phyloP scores from a whole-genome alignment of 2,888 invertebrate genomes.

The Calameuta pallipes region DNA sequence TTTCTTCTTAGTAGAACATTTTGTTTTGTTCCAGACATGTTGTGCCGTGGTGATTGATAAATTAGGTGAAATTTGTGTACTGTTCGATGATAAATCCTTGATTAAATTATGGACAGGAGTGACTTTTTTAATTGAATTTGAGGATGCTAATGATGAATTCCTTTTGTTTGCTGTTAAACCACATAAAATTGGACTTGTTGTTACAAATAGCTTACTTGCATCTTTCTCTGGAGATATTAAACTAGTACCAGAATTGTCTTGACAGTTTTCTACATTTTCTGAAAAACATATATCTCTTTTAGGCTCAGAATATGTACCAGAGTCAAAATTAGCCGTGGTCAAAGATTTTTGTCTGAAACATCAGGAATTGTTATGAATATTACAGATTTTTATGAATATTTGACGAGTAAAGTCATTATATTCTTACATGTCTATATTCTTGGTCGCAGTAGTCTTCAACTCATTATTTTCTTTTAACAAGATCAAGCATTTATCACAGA shows the following conservation, averaged over 20 bases:
- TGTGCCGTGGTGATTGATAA: neutral
- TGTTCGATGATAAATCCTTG: neutral
- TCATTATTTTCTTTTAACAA: neutral
- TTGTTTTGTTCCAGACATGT: neutral
- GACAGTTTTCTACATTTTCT: neutral
- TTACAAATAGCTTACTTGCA: neutral
- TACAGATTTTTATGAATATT: constrained; percentile 15
- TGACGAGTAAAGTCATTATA: neutral
- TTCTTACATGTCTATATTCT: neutral
- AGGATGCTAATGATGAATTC: neutral
- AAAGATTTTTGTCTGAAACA: neutral
- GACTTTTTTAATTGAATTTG: neutral
- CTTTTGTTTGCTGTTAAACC: neutral
- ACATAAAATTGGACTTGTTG: neutral
- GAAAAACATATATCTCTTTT: neutral
- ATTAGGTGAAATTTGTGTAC: neutral
- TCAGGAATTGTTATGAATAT: constrained; percentile 15
- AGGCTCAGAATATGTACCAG: neutral
- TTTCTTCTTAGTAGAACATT: constrained; percentile 21
- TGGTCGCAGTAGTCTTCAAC: neutral
- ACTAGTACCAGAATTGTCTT: neutral
- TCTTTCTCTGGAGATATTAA: neutral
- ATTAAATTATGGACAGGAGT: neutral
- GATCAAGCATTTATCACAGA: neutral
- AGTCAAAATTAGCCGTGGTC: constrained; percentile 14